Conservation (phyloP, 2,113 vertebrate genomes). For the Delphinapterus leucas region DNA sequence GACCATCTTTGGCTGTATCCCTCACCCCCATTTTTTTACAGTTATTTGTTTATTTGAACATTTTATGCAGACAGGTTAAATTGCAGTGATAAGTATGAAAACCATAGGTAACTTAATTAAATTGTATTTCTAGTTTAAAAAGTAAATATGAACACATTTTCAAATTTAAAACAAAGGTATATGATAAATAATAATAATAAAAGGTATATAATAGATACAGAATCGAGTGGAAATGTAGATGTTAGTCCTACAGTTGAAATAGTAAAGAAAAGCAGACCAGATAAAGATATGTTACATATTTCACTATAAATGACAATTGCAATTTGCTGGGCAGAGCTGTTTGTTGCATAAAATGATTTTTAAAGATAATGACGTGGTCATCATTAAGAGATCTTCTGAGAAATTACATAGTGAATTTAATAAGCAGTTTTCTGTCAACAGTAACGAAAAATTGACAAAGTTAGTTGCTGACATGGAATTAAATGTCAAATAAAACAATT, state of each 20-base stretch:
- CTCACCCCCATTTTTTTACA: background rate
- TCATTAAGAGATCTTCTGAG: background rate
- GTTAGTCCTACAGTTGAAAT: background rate
- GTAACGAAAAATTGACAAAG: background rate
- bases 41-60: background rate
- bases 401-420: background rate
- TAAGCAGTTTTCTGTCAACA: background rate
- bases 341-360: background rate
- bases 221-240: background rate
- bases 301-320: background rate
- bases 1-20: background rate
- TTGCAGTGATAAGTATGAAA: background rate
- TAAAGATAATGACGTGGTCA: background rate
- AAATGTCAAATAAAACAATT: background rate
- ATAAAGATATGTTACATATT: background rate
- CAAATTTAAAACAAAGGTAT: background rate
- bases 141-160: background rate
- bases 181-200: background rate
- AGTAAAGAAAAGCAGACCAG: background rate
- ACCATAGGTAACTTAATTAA: background rate
- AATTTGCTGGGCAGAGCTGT: background rate
- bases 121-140: background rate
- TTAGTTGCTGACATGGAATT: background rate
- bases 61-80: background rate
- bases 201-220: background rate